A percentile compares a stretch with the other conserved stretches of the same genome.
Conservation (phyloP, 2,888 invertebrate genomes). For the Chymomyza amoena region DNA sequence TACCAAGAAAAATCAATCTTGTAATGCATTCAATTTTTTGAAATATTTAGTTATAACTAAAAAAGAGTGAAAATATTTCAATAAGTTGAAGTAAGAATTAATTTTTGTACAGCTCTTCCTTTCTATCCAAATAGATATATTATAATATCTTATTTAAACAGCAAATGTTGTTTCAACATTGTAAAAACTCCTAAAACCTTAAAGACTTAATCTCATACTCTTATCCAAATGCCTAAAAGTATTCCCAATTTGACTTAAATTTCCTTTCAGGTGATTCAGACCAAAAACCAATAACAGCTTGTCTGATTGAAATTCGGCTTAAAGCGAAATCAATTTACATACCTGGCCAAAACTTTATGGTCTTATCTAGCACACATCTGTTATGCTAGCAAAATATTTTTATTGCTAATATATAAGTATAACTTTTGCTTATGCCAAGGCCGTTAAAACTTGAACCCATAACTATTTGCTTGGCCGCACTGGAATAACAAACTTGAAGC, state of each 20-base stretch:
- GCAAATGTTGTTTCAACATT: too few species aligned
- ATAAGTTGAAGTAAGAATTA: too few species aligned
- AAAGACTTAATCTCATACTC: too few species aligned
- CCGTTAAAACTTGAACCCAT: not conserved
- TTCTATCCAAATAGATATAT: too few species aligned
- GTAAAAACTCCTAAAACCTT: too few species aligned
- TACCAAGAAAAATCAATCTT: too few species aligned
- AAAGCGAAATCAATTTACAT: not conserved
- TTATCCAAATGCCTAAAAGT: too few species aligned
- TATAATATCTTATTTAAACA: too few species aligned
- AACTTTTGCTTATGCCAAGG: not conserved
- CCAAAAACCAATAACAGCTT: not conserved
- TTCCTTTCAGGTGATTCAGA: not conserved
- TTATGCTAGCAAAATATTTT: not conserved
- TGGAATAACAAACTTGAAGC: not conserved
- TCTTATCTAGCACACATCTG: not conserved
- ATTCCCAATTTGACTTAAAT: not conserved
- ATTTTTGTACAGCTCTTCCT: too few species aligned
- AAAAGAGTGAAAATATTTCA: too few species aligned
- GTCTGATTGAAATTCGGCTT: not conserved
- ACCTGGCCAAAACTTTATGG: not conserved
- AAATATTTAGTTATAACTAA: too few species aligned
- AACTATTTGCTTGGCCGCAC: not conserved
- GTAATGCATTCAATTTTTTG: too few species aligned
- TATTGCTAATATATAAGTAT: not conserved